Evolutionary conservation across 2,113 vertebrate species (phyloP).

Genomic region (Mormyrus iriodes): DNA sequence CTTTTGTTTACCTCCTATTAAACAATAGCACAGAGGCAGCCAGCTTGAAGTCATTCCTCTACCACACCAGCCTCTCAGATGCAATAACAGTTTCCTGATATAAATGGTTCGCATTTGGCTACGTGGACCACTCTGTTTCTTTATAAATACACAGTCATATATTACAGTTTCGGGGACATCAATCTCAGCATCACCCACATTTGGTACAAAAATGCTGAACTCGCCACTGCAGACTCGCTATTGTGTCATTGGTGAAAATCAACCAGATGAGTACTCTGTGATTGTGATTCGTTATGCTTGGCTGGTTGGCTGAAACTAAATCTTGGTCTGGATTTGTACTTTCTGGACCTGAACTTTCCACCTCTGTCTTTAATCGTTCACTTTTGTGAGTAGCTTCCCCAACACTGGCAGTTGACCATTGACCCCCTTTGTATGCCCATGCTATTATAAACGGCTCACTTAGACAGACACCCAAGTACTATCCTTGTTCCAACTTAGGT

Average conservation of each 20-base stretch:
- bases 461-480: not conserved
- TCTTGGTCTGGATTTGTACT: too few relatives aligned
- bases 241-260: not conserved
- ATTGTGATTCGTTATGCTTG: too few relatives aligned
- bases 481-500: not conserved
- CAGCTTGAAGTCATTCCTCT: not conserved
- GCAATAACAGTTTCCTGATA: not conserved
- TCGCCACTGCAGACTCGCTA: not conserved
- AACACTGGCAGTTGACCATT: not conserved
- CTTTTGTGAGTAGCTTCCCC: too few relatives aligned
- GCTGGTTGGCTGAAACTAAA: too few relatives aligned
- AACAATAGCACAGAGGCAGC: not conserved
- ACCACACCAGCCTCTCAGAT: not conserved
- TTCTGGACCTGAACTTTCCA: too few relatives aligned
- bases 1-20: conserved; percentile 14
- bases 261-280: too few relatives aligned
- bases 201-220: not conserved
- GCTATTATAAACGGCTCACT: not conserved
- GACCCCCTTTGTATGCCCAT: not conserved
- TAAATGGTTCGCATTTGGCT: not conserved
- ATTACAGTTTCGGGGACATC: not conserved
- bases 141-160: not conserved
- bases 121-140: not conserved
- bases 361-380: too few relatives aligned
- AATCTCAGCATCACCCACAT: not conserved